phyloP scores from a whole-genome alignment of 1,140 invertebrate species.

The Drosophila ananassae region DNA sequence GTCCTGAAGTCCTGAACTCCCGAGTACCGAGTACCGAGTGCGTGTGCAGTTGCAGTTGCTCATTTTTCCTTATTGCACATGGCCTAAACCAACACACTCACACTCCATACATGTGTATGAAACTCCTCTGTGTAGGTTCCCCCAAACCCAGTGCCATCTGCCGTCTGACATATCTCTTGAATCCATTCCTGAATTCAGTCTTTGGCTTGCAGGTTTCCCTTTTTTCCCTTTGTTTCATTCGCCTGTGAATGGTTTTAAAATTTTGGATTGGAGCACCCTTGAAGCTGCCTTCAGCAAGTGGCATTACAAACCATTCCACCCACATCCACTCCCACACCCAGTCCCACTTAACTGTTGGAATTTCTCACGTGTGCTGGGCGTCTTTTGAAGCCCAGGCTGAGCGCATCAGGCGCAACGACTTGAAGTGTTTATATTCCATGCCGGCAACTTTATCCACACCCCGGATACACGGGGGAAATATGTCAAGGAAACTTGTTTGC shows the following conservation, averaged over 20 bases:
- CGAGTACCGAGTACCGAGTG: constrained; percentile 3
- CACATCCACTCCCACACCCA: background rate
- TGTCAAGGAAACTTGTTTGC: background rate
- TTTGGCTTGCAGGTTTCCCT: constrained; percentile 12
- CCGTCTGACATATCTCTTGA: constrained; percentile 50
- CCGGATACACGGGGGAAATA: constrained; percentile 4
- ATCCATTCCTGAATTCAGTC: constrained; percentile 35
- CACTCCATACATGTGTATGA: background rate
- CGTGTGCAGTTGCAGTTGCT: constrained; percentile 45
- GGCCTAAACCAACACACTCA: constrained; percentile 19
- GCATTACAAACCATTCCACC: constrained; percentile 32
- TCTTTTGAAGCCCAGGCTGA: constrained; percentile 43
- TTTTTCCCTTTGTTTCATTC: constrained; percentile 32
- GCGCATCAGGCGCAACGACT: constrained; percentile 54
- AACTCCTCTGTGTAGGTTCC: too few relatives aligned
- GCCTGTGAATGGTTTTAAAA: constrained; percentile 58
- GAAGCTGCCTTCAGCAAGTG: constrained; percentile 58
- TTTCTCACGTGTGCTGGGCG: constrained; percentile 42
- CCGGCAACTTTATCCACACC: constrained; percentile 49
- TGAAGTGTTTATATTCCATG: constrained; percentile 59
- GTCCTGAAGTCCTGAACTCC: background rate
- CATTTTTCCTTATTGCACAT: constrained; percentile 42
- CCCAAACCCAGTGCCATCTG: constrained; percentile 31
- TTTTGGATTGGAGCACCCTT: constrained; percentile 55
- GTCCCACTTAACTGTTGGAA: constrained; percentile 37